These are phyloP conservation scores for Dysidea cf. avara DNA, from an alignment of 37 sponge, comb jelly and placozoan genomes.

Conservation along the genomic window DNA sequence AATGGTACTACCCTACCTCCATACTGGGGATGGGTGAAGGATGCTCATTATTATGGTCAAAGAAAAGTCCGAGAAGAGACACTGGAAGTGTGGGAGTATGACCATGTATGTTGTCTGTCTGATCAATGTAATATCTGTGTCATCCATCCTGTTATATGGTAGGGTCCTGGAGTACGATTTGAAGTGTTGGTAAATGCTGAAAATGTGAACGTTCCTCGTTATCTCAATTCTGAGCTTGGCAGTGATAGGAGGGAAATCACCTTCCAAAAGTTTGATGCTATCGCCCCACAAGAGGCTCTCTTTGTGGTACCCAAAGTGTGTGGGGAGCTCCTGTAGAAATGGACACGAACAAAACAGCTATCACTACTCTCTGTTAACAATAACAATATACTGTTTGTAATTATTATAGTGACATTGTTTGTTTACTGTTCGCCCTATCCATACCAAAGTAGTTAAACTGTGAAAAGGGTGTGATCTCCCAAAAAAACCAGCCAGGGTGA, in stretches of 20 bases:
- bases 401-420: too few relatives aligned
- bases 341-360: background rate
- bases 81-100: slow-evolving; percentile 7
- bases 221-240: slow-evolving; percentile 7
- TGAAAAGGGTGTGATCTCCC: too few relatives aligned
- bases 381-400: too few relatives aligned
- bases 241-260: background rate
- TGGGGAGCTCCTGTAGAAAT: background rate
- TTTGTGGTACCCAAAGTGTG: slow-evolving; percentile 40
- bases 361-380: background rate
- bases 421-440: too few relatives aligned
- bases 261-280: slow-evolving; percentile 26
- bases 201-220: slow-evolving; percentile 7
- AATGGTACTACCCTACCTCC: slow-evolving; percentile 8
- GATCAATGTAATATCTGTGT: too few relatives aligned
- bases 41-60: slow-evolving; percentile 18
- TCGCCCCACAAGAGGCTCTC: background rate
- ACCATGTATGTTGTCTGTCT: background rate
- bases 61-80: background rate
- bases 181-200: slow-evolving; percentile 5
- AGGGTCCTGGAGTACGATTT: slow-evolving; percentile 32
- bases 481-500: too few relatives aligned
- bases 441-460: too few relatives aligned
- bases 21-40: slow-evolving; percentile 28
- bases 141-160: background rate